Evolutionary conservation across 2,113 vertebrate species (phyloP).

Genomic region (Cyphotilapia sp.): DNA sequence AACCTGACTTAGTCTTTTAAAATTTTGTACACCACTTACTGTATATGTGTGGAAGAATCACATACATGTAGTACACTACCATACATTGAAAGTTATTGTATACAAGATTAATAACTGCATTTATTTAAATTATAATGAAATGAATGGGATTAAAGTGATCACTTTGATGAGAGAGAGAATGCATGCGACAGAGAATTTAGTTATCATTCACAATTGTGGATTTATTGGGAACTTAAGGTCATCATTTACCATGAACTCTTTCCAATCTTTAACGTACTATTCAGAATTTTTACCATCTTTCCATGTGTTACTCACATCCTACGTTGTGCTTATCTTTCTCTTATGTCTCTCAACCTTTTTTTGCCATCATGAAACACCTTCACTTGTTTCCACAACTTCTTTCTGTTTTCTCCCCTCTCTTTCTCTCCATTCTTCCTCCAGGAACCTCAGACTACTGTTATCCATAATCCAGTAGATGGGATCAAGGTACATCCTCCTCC

Average conservation of each 20-base stretch:
- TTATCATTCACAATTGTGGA: background rate
- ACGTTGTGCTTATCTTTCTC: background rate
- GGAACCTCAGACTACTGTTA: slow-evolving; percentile 73
- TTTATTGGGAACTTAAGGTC: background rate
- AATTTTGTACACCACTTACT: background rate
- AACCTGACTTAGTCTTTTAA: background rate
- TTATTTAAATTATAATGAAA: background rate
- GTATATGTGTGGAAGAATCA: background rate
- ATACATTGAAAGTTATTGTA: background rate
- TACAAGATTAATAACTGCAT: background rate
- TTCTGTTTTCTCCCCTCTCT: background rate
- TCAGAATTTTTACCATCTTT: slow-evolving; percentile 1
- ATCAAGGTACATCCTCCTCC: slow-evolving; percentile 57
- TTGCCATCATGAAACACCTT: background rate
- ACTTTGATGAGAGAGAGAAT: background rate
- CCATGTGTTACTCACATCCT: background rate
- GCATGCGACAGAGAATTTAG: background rate
- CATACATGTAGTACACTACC: background rate
- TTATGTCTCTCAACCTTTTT: background rate
- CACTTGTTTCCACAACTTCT: background rate
- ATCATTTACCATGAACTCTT: background rate
- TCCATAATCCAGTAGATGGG: slow-evolving; percentile 72
- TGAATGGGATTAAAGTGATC: background rate
- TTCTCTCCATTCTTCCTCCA: slow-evolving; percentile 44
- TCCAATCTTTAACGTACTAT: background rate